Evolutionary conservation across 2,797 vertebrate genomes (phyloP), one percentile per base, ranked within the genome.

Genomic region (Catharus ustulatus): DNA sequence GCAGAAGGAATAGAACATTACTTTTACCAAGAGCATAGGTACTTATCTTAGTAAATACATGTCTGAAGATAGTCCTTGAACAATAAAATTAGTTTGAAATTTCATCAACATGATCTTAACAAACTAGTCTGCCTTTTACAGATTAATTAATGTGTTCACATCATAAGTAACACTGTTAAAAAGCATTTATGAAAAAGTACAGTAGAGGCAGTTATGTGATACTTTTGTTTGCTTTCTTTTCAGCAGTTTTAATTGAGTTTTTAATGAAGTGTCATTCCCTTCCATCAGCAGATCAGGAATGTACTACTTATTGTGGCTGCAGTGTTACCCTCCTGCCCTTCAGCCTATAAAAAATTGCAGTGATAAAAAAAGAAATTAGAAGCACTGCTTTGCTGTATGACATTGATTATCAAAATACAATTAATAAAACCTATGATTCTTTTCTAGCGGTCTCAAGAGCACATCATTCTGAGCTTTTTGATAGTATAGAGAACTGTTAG

Each of bases 271-370:
- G 13, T 14, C 18, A 26, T 40, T 81, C 46, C 17, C 42, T 40
- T 52, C 26, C 29, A 20, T 19, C 34, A 71, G 26, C 11, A 66
- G 29, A 30, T 64, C 20, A 63, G 49, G 15, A 81, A 59, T 22
- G 18, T 30, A 42, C 18, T 16, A 11, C 3, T 63, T 73, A 5
- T 43, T 68, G 40, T 36, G 42, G 26, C 45, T 63, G 11, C 48
- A 45, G 14, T 13, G 15, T 20, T 58, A 40, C 2, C 7, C 5
- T 6, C 9, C 15, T 3, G 2, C 13, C 27, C 10, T 29, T 73
- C 7, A 9, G 3, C 5, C 19, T 2, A 2, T 23, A 19, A 61
- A 71, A 49, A 9, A 43, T 1, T 6, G 9, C 9, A 46, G 6
- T 1, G 4, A 77, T 9, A 32, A 61, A 67, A 71, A 76, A 72